Evolutionary conservation across 2,113 vertebrate genomes (phyloP), one percentile per base, ranked within the genome.

Genomic region (Morone saxatilis): DNA sequence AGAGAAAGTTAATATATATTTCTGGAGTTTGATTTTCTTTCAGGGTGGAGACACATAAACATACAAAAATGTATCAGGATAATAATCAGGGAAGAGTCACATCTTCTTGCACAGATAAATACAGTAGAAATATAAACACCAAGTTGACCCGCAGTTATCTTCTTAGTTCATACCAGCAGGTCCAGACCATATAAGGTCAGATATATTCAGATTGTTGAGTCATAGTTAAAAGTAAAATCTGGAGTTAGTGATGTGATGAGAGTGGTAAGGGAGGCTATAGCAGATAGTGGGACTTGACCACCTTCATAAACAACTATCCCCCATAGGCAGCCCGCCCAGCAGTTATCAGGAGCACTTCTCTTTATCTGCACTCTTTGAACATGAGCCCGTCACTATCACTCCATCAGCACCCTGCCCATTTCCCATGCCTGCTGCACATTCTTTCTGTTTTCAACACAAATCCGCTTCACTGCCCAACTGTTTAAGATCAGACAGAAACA

Each of bases 331-430:
- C 72, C 85, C 89, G 19, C 90, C 85, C 91, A 66, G 54, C 40
- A 47, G 41, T 70, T 91, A 86, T 78, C 82, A 7, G 36, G 10
- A 59, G 19, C 59, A 54, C 53, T 81, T 73, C 40, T 70, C 70
- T 84, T 77, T 91, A 94, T 94, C 91, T 89, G 65, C 74, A 51
- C 53, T 66, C 61, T 93, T 86, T 88, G 71, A 88, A 84, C 71
- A 61, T 31, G 25, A 62, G 25, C 25, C 67, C 13, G 9, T 54
- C 45, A 56, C 50, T 87, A 86, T 85, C 87, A 12, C 38, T 77
- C 63, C 82, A 91, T 94, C 90, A 83, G 56, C 20, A 72, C 73
- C 80, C 83, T 81, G 84, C 88, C 87, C 51, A 22, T 43, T 74
- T 70, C 73, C 62, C 59, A 75, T 13, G 31, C 43, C 65, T 50